These are phyloP conservation scores for Cybosia mesomella DNA, from an alignment of 2,888 invertebrate species.

Conservation along the genomic window DNA sequence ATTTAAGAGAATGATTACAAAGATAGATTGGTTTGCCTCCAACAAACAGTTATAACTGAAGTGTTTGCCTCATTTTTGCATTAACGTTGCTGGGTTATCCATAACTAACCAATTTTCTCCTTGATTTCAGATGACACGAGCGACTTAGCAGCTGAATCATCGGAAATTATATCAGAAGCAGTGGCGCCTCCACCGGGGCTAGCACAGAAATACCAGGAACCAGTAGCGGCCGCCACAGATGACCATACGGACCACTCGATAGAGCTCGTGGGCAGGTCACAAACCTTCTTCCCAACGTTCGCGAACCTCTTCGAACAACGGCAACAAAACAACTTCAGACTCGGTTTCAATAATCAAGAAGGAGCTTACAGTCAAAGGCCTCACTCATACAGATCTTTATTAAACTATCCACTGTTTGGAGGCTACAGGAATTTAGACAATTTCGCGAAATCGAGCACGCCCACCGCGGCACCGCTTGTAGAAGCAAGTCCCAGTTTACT, in stretches of 20 bases:
- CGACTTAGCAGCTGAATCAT: slow-evolving; percentile 80
- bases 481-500: slow-evolving; percentile 89
- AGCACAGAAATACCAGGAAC: slow-evolving; percentile 54
- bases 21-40: not conserved
- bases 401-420: slow-evolving; percentile 80
- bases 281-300: slow-evolving; percentile 93
- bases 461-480: slow-evolving; percentile 74
- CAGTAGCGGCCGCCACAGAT: slow-evolving; percentile 64
- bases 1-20: not conserved
- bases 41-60: not conserved
- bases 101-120: slow-evolving; percentile 24
- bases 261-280: slow-evolving; percentile 86
- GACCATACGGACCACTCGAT: slow-evolving; percentile 81
- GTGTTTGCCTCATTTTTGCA: not conserved
- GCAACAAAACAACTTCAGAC: slow-evolving; percentile 85
- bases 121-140: slow-evolving; percentile 77
- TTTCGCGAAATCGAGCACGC: slow-evolving; percentile 74
- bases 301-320: slow-evolving; percentile 89
- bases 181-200: slow-evolving; percentile 74
- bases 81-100: not conserved
- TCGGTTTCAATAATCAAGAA: slow-evolving; percentile 87
- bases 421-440: slow-evolving; percentile 75
- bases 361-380: slow-evolving; percentile 88
- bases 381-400: slow-evolving; percentile 79
- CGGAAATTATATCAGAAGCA: slow-evolving; percentile 80